A percentile compares a stretch with the other conserved stretches of the same genome.
Conservation (phyloP, 2,113 vertebrate genomes). For the Zootoca vivipara region DNA sequence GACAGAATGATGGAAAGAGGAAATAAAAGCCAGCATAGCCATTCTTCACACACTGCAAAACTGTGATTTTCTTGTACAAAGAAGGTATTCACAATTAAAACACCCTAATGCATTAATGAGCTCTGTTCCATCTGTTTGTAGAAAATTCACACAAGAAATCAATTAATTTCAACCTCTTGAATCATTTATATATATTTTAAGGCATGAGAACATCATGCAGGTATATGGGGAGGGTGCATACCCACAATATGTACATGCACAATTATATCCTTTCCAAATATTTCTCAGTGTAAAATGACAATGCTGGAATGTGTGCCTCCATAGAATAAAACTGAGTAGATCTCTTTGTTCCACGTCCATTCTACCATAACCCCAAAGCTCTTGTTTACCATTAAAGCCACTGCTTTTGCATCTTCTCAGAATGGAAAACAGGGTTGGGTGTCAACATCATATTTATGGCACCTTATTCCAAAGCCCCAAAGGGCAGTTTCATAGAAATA, state of each 20-base stretch:
- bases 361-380: neutral
- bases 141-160: neutral
- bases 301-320: neutral
- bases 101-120: constrained; percentile 15
- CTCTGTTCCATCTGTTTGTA: neutral
- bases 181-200: neutral
- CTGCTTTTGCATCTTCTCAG: neutral
- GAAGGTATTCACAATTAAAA: constrained; percentile 21
- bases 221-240: neutral
- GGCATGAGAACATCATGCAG: neutral
- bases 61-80: constrained; percentile 11
- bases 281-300: neutral
- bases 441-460: neutral
- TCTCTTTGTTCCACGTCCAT: neutral
- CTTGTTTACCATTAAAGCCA: neutral
- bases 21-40: constrained; percentile 34
- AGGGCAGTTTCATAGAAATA: neutral
- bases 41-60: constrained; percentile 24
- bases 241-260: neutral
- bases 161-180: neutral
- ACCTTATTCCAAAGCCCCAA: neutral
- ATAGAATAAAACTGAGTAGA: neutral
- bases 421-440: neutral
- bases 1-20: constrained; percentile 21
- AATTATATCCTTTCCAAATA: neutral